These are phyloP conservation scores for Cynodonichthys magdalenae DNA, from an alignment of 2,797 vertebrate species.

Conservation along the genomic window DNA sequence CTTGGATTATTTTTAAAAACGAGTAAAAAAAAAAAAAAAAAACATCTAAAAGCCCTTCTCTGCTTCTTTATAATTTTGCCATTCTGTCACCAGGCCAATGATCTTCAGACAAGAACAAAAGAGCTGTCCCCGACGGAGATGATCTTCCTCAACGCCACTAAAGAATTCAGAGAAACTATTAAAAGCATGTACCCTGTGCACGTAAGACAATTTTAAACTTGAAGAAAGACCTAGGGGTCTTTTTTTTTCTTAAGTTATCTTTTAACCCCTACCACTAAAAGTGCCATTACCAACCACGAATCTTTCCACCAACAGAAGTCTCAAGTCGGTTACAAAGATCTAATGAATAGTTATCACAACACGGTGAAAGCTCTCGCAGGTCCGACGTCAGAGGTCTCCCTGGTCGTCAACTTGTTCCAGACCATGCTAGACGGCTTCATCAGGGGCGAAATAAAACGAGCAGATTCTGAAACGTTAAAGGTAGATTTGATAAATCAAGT, in stretches of 20 bases:
- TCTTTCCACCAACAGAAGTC: conserved; percentile 68
- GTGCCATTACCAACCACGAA: not conserved
- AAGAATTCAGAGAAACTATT: conserved; percentile 91
- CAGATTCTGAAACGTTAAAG: conserved; percentile 78
- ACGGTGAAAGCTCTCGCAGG: conserved; percentile 85
- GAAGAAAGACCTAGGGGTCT: too few species aligned
- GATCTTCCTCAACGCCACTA: conserved; percentile 90
- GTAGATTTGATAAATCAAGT: conserved; percentile 46
- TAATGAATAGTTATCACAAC: conserved; percentile 91
- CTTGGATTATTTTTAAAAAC: not conserved
- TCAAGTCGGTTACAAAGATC: conserved; percentile 88
- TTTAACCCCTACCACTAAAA: not conserved
- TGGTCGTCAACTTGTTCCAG: conserved; percentile 96
- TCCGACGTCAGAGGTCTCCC: conserved; percentile 81
- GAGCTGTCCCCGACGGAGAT: conserved; percentile 87
- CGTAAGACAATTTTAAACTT: conserved; percentile 77
- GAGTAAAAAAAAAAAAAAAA: too few species aligned
- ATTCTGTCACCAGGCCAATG: conserved; percentile 85
- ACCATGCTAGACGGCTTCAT: conserved; percentile 94
- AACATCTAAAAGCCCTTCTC: not conserved
- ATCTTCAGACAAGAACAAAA: conserved; percentile 80
- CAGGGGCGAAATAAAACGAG: conserved; percentile 84
- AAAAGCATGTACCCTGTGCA: conserved; percentile 93
- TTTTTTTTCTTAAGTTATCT: too few species aligned
- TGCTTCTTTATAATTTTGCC: not conserved